Conservation (phyloP, 1,140 invertebrate genomes). For the Zophobas morio region DNA sequence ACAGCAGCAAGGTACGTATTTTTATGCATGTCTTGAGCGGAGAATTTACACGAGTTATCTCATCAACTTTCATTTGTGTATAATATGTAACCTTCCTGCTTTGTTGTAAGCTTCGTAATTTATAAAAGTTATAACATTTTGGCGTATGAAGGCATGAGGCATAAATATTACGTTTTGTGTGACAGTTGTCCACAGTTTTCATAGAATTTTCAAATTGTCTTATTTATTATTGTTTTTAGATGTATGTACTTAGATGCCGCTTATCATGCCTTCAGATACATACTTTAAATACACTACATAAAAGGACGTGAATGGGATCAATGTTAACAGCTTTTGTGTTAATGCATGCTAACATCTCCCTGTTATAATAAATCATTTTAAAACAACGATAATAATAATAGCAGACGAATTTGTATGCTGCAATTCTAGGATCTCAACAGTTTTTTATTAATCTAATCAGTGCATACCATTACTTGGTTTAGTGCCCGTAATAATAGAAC, state of each 20-base stretch:
- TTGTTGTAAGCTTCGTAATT: constrained; percentile 37
- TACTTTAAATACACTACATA: not conserved
- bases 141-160: not conserved
- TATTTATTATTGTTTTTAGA: not conserved
- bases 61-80: constrained; percentile 4
- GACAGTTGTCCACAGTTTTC: not conserved
- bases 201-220: not conserved
- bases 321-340: constrained; percentile 1
- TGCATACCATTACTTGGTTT: too few species aligned
- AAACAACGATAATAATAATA: too few species aligned
- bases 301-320: not conserved
- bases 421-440: too few species aligned
- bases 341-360: not conserved
- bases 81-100: constrained; percentile 43
- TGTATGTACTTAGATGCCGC: not conserved
- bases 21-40: constrained; percentile 22
- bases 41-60: constrained; percentile 7
- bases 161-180: not conserved
- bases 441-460: too few species aligned
- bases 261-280: constrained; percentile 3
- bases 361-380: too few species aligned
- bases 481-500: too few species aligned
- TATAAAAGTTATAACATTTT: constrained; percentile 20
- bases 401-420: too few species aligned
- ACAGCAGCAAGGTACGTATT: constrained; percentile 61